Evolutionary conservation across 2,888 invertebrate species (phyloP), one percentile per base, ranked within the genome.

Genomic region (Operophtera brumata): DNA sequence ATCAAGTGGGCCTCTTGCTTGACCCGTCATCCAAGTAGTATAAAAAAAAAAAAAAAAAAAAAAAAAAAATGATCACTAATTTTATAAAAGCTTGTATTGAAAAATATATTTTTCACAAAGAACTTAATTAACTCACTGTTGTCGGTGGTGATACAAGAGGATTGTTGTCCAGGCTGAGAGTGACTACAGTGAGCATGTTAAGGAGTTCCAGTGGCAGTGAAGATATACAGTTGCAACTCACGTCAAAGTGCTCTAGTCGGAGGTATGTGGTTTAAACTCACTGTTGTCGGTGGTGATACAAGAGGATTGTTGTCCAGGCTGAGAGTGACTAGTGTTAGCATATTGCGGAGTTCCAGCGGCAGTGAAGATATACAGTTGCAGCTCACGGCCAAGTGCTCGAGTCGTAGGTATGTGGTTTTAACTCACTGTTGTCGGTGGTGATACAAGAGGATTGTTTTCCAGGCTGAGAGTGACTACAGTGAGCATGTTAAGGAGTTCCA

Each of bases 141-240:
- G 97, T 96, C 60, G 98, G 97, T 61, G 98, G 98, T 67, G 95
- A 95, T 62, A 96, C 95, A 47, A 98, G 91, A 30, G 98, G 98
- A 86, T 98, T 98, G 82, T 97, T 95, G 74, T 96, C 94, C 71
- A 98, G 90, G 72, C 93, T 92, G 55, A 98, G 91, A 62, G 95
- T 95, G 67, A 96, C 94, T 66, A 98, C 90, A 41, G 94, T 93
- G 67, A 91, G 93, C 96, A 98, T 97, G 77, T 94, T 94, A 64
- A 97, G 93, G 73, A 98, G 93, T 84, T 97, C 97, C 67, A 96
- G 92, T 7, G 98, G 98, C 67, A 98, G 92, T 61, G 94, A 94
- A 51, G 96, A 94, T 82, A 98, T 97, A 74, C 96, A 93, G 89
- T 98, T 98, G 78, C 95, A 94, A 84, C 97, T 96, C 71, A 98